A percentile compares a stretch with the other conserved stretches of the same genome.
Evolutionary conservation across 2,888 invertebrate genomes (phyloP).

Genomic region (Synanthedon formicaeformis): DNA sequence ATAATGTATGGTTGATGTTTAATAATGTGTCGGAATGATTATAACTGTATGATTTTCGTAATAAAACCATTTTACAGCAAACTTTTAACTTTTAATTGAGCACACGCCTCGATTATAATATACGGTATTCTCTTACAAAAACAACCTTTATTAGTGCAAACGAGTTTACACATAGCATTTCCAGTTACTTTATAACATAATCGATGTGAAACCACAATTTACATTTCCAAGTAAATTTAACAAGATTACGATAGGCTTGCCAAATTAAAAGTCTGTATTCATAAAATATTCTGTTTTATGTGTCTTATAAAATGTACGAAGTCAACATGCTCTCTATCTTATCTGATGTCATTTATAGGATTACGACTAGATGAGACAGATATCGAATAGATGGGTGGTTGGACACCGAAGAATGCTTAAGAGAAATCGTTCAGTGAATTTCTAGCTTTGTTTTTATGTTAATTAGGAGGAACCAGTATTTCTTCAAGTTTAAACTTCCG

Average conservation of each 20-base stretch:
- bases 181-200: neutral
- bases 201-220: neutral
- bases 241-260: neutral
- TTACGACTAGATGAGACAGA: constrained; percentile 62
- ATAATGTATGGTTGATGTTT: too few relatives aligned
- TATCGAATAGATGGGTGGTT: constrained; percentile 51
- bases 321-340: constrained; percentile 37
- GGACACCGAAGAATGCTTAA: constrained; percentile 47
- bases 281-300: neutral
- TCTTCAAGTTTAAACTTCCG: constrained; percentile 52
- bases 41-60: too few relatives aligned
- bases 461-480: constrained; percentile 51
- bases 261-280: neutral
- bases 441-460: constrained; percentile 65
- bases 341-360: constrained; percentile 67
- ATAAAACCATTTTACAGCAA: too few relatives aligned
- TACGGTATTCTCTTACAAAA: too few relatives aligned
- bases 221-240: neutral
- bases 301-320: constrained; percentile 23
- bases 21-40: too few relatives aligned
- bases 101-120: too few relatives aligned
- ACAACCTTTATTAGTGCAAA: too few relatives aligned
- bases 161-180: too few relatives aligned
- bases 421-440: constrained; percentile 61
- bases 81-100: too few relatives aligned